Conservation (phyloP, 2,113 vertebrate species). For the Actenoides lindsayi region DNA sequence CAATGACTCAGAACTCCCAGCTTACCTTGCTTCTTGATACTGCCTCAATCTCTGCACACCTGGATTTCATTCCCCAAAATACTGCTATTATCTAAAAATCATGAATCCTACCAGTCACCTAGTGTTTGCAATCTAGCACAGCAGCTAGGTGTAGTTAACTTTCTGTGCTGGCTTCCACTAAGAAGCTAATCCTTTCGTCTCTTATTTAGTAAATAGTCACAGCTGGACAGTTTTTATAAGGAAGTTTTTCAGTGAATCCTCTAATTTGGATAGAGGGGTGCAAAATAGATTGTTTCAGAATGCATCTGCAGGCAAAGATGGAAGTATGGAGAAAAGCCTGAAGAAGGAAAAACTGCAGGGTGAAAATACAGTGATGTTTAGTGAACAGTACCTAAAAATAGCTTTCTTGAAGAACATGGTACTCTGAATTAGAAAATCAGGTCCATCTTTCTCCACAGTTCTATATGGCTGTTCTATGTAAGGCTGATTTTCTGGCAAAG, state of each 20-base stretch:
- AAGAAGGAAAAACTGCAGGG: not conserved
- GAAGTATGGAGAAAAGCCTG: not conserved
- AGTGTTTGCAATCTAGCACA: constrained; percentile 1
- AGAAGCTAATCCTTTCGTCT: not conserved
- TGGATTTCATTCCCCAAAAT: constrained; percentile 2
- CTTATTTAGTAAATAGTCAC: constrained; percentile 3
- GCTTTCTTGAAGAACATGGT: not conserved
- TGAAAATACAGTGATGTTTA: not conserved
- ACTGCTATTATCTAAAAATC: not conserved
- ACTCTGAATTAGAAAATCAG: not conserved
- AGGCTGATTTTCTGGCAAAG: not conserved
- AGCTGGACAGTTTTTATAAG: not conserved
- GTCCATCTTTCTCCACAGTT: not conserved
- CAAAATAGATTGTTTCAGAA: not conserved
- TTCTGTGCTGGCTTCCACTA: not conserved
- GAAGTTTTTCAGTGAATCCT: not conserved
- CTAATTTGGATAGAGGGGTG: not conserved
- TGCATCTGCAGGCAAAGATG: not conserved
- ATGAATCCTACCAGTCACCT: not conserved
- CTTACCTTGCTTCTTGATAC: not conserved
- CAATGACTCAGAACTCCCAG: not conserved
- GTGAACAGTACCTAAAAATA: not conserved
- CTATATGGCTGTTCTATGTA: not conserved
- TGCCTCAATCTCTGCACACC: not conserved
- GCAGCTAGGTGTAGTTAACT: not conserved